Base-by-base conservation (phyloP, 2,797 vertebrate genomes). In the Rhincodon typus region DNA sequence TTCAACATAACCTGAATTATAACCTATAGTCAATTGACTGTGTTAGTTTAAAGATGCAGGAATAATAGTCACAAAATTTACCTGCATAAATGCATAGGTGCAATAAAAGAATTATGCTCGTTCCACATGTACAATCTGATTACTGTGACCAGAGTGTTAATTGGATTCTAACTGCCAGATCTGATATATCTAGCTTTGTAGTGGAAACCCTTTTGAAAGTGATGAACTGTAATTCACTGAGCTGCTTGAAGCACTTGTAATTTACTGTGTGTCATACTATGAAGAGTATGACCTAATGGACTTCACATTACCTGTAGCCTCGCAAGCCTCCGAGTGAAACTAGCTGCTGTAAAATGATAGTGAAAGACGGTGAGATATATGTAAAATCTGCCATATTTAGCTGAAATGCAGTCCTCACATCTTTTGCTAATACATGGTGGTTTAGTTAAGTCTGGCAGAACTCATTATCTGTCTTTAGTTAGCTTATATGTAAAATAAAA, bases 141-240 rank as follows among this genome's bases (percentile, higher is more conserved):
- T 99, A 98, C 99, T 99, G 98, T 98, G 99, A 98, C 99, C 98
- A 98, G 98, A 98, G 98, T 99, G 98, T 99, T 99, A 99, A 99
- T 99, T 99, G 99, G 98, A 99, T 99, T 98, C 99, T 99, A 99
- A 99, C 99, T 98, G 98, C 98, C 98, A 99, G 98, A 99, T 99
- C 99, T 99, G 99, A 99, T 99, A 99, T 98, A 98, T 98, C 98
- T 98, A 98, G 98, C 98, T 98, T 98, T 97, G 97, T 98, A 98
- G 98, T 98, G 98, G 98, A 98, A 98, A 98, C 98, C 98, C 98
- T 99, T 99, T 99, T 98, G 98, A 95, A 98, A 99, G 98, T 99
- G 98, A 99, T 99, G 98, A 99, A 99, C 99, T 99, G 98, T 99
- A 99, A 99, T 99, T 99, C 98, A 98, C 98, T 97, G 97, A 99